Evolutionary conservation across 2,797 vertebrate species (phyloP).

Genomic region (Remorina albescens): DNA sequence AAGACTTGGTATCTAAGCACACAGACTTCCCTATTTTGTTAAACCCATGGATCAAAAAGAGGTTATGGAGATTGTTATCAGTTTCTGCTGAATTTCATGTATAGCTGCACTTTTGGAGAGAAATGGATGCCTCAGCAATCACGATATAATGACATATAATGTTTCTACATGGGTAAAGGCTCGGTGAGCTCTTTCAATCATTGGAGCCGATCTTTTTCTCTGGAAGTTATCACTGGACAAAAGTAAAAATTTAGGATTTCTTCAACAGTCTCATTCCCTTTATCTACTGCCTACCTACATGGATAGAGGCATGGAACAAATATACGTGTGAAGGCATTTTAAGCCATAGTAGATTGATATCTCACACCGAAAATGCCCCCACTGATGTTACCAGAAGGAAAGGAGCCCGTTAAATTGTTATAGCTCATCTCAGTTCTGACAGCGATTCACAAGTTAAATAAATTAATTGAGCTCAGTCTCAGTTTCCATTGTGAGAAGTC

Average conservation of each 20-base stretch:
- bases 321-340: constrained; percentile 11
- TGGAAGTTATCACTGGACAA: constrained; percentile 27
- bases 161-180: constrained; percentile 33
- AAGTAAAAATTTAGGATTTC: constrained; percentile 23
- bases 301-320: constrained; percentile 6
- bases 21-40: neutral
- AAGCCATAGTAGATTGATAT: constrained; percentile 31
- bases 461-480: constrained; percentile 68
- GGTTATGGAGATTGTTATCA: neutral
- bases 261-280: constrained; percentile 39
- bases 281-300: constrained; percentile 15
- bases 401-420: constrained; percentile 49
- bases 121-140: neutral
- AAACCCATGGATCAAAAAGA: neutral
- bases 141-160: constrained; percentile 21
- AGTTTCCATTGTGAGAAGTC: constrained; percentile 65
- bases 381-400: constrained; percentile 42
- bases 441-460: constrained; percentile 71
- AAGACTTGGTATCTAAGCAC: neutral
- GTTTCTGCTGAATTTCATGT: neutral
- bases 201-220: constrained; percentile 24
- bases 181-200: constrained; percentile 37
- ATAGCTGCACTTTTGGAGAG: neutral
- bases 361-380: constrained; percentile 19
- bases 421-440: constrained; percentile 61